Evolutionary conservation across 1,140 invertebrate species (phyloP).

Genomic region (Drosophila tropicalis): DNA sequence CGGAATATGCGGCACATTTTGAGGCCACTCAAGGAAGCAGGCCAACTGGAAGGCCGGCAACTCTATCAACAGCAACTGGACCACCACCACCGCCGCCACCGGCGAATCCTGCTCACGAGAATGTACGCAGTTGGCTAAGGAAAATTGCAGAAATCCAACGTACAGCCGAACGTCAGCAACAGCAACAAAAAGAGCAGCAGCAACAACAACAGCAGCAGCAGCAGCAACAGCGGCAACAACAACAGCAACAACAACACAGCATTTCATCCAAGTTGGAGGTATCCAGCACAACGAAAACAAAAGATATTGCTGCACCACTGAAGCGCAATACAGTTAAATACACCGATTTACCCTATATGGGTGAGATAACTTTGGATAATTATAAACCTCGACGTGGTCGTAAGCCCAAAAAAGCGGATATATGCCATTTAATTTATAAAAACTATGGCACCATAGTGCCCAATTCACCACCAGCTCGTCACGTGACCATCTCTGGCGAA

Average conservation of each 20-base stretch:
- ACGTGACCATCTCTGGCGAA: constrained; percentile 8
- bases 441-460: constrained; percentile 94
- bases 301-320: constrained; percentile 1
- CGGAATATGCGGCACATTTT: constrained; percentile 91
- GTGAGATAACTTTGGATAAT: constrained; percentile 94
- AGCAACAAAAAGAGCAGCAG: constrained; percentile 27
- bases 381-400: constrained; percentile 91
- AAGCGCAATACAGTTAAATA: constrained; percentile 86
- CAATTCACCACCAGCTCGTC: background rate
- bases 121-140: constrained; percentile 89
- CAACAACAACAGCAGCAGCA: constrained; percentile 3
- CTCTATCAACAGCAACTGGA: background rate
- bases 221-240: constrained; percentile 4
- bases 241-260: constrained; percentile 3
- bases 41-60: constrained; percentile 38
- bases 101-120: constrained; percentile 84
- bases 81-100: constrained; percentile 42
- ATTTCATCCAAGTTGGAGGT: constrained; percentile 35
- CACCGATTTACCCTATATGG: constrained; percentile 94
- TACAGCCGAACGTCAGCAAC: constrained; percentile 79
- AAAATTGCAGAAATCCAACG: constrained; percentile 88
- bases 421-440: constrained; percentile 95
- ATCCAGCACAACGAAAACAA: constrained; percentile 68
- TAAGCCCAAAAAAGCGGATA: constrained; percentile 95
- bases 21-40: constrained; percentile 87